Conservation (phyloP, 2,888 invertebrate genomes). For the Agrochola macilenta region DNA sequence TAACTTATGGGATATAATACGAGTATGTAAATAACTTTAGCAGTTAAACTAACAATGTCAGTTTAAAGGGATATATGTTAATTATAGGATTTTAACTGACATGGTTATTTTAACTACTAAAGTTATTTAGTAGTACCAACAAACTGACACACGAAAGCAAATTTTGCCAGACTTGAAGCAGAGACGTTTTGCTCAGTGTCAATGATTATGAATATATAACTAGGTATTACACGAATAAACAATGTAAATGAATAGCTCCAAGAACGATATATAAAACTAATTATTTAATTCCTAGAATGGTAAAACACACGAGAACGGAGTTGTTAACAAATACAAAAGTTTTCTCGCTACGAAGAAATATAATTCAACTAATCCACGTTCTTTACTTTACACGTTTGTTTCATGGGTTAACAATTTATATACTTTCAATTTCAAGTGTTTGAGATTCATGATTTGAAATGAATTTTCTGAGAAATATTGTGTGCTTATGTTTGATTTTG, state of each 20-base stretch:
- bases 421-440: neutral
- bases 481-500: neutral
- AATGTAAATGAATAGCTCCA: neutral
- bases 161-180: no score
- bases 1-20: no score
- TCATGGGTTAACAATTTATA: neutral
- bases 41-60: no score
- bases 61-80: no score
- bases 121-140: no score
- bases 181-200: no score
- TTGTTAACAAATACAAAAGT: conserved; percentile 17
- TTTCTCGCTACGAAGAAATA: conserved; percentile 15
- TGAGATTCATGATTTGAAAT: neutral
- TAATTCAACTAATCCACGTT: conserved; percentile 6
- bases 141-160: no score
- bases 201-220: neutral
- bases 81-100: no score
- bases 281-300: neutral
- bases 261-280: conserved; percentile 12
- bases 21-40: no score
- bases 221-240: neutral
- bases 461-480: neutral
- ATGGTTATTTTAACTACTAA: no score
- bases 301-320: neutral
- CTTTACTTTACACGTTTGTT: conserved; percentile 15